Evolutionary conservation across 2,888 invertebrate species (phyloP), one percentile per base, ranked within the genome.

Genomic region (Lordiphosa andalusiaca): DNA sequence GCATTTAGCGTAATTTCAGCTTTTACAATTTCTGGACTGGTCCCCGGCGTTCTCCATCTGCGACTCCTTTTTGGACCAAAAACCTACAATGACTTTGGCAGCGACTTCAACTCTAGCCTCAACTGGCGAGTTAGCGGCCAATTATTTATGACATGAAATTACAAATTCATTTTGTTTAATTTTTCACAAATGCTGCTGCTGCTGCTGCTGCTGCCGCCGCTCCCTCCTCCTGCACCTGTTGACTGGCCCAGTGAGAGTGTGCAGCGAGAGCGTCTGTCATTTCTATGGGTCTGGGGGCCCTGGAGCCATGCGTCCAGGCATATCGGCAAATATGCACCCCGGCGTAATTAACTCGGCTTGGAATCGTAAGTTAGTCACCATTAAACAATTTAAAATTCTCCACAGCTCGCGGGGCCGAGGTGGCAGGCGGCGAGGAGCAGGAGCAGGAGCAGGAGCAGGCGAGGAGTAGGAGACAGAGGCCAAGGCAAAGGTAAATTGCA

Each of bases 1-100:
- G 89, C 88, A 87, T 89, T 88, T 88, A 88, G 89, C 88, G 88
- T 88, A 88, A 88, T 88, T 88, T 89, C 76, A 88, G 88, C 87
- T 86, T 74, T 86, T 82, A 82, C 73, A 85, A 78, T 80, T 84
- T 84, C 85, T 75, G 62, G 51, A 48, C 52, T 54, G 49, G 53
- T 51, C 58, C 58, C 59, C 60, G 42, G 48, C 55, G 59, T 35
- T 19, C 56, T 63, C 59, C 50, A 37, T 57, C 57, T 53, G 36
- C 53, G 53, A 64, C 52, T 58, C 48, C 53, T 65, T 64, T 48
- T 51, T 66, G 77, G 54, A 57, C 57, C 56, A 56, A 49, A 42
- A 47, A 33, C 52, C 51, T 49, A 53, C 52, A 37, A 62, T 36
- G 42, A 53, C 65, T 64, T 61, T 19, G n/a, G 56, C 44, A 16